Conservation (phyloP, 1,140 invertebrate genomes). For the Spodoptera frugiperda region DNA sequence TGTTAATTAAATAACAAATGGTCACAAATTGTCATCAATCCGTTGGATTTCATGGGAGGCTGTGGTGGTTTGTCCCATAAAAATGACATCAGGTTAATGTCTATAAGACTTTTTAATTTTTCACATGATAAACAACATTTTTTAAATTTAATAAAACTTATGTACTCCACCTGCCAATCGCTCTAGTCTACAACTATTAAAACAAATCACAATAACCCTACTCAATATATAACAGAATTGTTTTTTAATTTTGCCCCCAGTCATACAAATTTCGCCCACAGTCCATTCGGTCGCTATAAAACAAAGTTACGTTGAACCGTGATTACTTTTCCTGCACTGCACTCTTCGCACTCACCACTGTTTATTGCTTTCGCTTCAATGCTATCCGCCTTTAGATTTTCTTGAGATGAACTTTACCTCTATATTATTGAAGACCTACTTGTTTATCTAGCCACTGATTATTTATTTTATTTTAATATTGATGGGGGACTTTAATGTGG, state of each 20-base stretch:
- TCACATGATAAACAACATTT: no score
- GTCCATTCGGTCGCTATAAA: slow-evolving; percentile 56
- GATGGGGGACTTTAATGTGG: neutral
- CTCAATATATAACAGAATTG: no score
- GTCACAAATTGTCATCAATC: no score
- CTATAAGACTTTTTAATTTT: no score
- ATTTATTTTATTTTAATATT: neutral
- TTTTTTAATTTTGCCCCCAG: slow-evolving; percentile 11
- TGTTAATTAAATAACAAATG: no score
- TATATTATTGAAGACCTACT: slow-evolving; percentile 11
- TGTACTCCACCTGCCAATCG: no score
- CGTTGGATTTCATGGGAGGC: no score
- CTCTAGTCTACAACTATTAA: no score
- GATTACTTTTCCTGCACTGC: slow-evolving; percentile 72
- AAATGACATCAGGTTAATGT: no score
- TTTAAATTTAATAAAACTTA: no score
- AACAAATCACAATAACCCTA: no score
- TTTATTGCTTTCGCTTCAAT: slow-evolving; percentile 68
- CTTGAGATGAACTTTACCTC: slow-evolving; percentile 27
- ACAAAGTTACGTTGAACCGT: slow-evolving; percentile 63
- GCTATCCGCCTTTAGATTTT: slow-evolving; percentile 32
- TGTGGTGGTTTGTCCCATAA: no score
- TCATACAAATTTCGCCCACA: neutral
- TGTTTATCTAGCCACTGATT: neutral
- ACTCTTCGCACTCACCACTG: slow-evolving; percentile 54